Evolutionary conservation across 2,797 vertebrate species (phyloP).

Genomic region (Cottoperca gobio): DNA sequence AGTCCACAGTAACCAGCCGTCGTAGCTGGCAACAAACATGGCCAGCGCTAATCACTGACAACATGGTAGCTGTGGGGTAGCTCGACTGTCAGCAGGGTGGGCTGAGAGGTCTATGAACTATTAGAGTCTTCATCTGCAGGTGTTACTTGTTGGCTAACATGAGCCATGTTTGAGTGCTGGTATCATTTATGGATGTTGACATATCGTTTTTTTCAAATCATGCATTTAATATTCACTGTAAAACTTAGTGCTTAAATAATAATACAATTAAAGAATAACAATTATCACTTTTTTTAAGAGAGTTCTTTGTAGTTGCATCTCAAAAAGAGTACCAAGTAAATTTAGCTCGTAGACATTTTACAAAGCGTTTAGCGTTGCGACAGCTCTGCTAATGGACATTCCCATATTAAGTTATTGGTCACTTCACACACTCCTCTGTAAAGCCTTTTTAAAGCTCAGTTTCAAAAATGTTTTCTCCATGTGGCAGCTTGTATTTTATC

Average conservation of each 20-base stretch:
- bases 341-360: conserved; percentile 1
- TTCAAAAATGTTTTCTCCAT: conserved; percentile 1
- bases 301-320: background rate
- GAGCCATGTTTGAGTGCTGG: background rate
- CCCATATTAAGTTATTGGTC: conserved; percentile 2
- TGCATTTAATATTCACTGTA: background rate
- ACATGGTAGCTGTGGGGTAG: conserved; percentile 52
- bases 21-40: conserved; percentile 55
- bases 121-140: conserved; percentile 35
- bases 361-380: conserved; percentile 5
- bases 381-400: conserved; percentile 13
- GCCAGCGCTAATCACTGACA: conserved; percentile 63
- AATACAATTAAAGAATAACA: background rate
- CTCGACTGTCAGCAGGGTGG: conserved; percentile 43
- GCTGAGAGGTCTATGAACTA: conserved; percentile 33
- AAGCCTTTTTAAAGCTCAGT: background rate
- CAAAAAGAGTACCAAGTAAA: background rate
- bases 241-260: background rate
- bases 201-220: background rate
- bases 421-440: background rate
- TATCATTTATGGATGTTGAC: background rate
- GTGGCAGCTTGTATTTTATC: background rate
- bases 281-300: background rate
- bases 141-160: conserved; percentile 4
- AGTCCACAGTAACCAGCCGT: conserved; percentile 49